Evolutionary conservation across 2,888 invertebrate species (phyloP).

Genomic region (Lycocerus yunnanus): DNA sequence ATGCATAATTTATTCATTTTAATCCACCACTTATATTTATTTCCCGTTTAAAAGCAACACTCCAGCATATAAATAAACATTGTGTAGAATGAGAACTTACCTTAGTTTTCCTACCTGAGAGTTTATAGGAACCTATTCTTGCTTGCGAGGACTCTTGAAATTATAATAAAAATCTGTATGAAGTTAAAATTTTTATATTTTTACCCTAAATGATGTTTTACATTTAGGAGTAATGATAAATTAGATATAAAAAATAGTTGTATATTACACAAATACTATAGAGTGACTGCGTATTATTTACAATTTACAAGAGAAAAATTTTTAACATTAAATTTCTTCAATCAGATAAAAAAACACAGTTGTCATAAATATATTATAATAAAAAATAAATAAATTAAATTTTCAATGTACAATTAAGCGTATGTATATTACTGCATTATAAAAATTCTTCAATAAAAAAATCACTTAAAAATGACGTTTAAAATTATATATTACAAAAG

Average conservation of each 20-base stretch:
- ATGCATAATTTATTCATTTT: neutral
- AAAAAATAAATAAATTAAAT: slow-evolving; percentile 10
- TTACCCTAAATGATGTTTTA: neutral
- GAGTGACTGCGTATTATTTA: slow-evolving; percentile 1
- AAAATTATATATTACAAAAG: neutral
- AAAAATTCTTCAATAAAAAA: neutral
- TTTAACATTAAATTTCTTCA: neutral
- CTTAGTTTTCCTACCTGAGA: neutral
- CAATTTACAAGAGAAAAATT: neutral
- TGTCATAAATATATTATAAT: slow-evolving; percentile 12
- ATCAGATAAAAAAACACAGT: neutral
- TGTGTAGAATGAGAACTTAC: neutral
- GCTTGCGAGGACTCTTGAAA: neutral
- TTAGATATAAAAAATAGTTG: neutral
- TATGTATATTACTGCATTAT: slow-evolving; percentile 1
- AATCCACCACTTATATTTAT: too few species aligned
- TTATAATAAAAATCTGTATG: neutral
- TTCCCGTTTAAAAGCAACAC: too few species aligned
- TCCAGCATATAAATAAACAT: neutral
- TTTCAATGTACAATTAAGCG: slow-evolving; percentile 16
- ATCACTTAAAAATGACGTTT: neutral
- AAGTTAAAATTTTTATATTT: neutral
- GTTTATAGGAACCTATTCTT: too few species aligned
- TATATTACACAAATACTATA: neutral
- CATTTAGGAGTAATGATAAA: neutral